These are phyloP conservation scores for Rhabditoides inermis DNA, from an alignment of 2,888 invertebrate species.

Conservation along the genomic window DNA sequence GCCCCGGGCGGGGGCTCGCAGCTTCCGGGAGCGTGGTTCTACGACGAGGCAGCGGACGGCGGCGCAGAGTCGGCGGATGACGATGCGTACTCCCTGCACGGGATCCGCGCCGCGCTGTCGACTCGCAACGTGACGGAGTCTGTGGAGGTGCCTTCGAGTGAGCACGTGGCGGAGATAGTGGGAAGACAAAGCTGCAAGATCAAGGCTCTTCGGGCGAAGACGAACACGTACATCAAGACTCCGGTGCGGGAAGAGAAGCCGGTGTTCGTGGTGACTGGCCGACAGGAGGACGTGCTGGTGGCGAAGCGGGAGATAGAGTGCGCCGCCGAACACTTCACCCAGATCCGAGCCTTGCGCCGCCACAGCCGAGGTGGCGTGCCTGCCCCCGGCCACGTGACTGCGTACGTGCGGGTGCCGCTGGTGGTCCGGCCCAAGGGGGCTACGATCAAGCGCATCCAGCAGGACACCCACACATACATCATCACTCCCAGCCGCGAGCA, in stretches of 20 bases:
- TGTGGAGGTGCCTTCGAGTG: conserved; percentile 98
- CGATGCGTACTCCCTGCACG: conserved; percentile 12
- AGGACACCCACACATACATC: conserved; percentile 96
- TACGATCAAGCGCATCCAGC: conserved; percentile 97
- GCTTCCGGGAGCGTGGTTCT: conserved; percentile 42
- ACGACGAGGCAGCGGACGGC: conserved; percentile 21
- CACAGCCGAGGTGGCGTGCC: conserved; percentile 40
- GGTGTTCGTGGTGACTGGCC: conserved; percentile 95
- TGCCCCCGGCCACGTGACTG: conserved; percentile 71
- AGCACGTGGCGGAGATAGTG: conserved; percentile 99
- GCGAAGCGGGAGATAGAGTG: conserved; percentile 95
- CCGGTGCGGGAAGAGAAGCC: conserved; percentile 92
- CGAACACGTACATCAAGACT: conserved; percentile 99
- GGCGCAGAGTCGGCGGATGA: conserved; percentile 16
- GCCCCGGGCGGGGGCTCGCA: no score
- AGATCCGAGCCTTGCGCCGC: conserved; percentile 65
- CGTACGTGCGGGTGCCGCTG: conserved; percentile 85
- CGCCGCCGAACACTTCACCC: conserved; percentile 96
- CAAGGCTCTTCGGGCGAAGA: conserved; percentile 94
- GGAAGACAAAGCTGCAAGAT: conserved; percentile 99
- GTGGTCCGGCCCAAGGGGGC: conserved; percentile 98
- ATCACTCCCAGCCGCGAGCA: conserved; percentile 95
- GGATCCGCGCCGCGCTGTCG: conserved; percentile 21
- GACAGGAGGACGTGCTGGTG: conserved; percentile 91
- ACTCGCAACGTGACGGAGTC: conserved; percentile 92